phyloP scores from a whole-genome alignment of 2,113 vertebrate species.

The Rostratula benghalensis region DNA sequence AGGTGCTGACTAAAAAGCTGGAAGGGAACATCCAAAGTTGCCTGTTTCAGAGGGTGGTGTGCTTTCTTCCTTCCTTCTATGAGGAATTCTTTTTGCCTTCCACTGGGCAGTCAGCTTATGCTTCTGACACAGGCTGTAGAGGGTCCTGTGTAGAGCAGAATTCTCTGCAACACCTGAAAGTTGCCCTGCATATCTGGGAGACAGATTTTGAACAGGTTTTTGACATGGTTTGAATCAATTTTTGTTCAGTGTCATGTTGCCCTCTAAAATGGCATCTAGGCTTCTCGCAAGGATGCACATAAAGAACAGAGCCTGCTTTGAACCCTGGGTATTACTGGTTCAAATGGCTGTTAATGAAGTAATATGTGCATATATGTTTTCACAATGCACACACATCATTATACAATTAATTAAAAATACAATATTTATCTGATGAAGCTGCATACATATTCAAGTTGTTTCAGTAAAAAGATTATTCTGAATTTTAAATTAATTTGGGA shows the following conservation, averaged over 20 bases:
- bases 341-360: neutral
- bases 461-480: neutral
- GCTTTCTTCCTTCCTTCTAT: neutral
- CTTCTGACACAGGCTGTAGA: neutral
- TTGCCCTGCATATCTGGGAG: neutral
- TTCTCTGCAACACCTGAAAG: neutral
- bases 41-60: neutral
- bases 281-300: neutral
- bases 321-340: neutral
- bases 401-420: slow-evolving; percentile 4
- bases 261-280: neutral
- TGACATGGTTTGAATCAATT: neutral
- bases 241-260: neutral
- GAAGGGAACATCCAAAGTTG: neutral
- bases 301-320: neutral
- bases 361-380: slow-evolving; percentile 5
- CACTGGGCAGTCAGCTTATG: neutral
- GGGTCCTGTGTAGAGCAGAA: neutral
- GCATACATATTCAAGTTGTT: neutral
- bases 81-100: neutral
- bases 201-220: neutral
- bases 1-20: neutral
- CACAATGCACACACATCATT: neutral
- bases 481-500: slow-evolving; percentile 2
- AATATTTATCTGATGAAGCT: neutral